Evolutionary conservation across 2,113 vertebrate species (phyloP).

Genomic region (Dipodomys stephensi): DNA sequence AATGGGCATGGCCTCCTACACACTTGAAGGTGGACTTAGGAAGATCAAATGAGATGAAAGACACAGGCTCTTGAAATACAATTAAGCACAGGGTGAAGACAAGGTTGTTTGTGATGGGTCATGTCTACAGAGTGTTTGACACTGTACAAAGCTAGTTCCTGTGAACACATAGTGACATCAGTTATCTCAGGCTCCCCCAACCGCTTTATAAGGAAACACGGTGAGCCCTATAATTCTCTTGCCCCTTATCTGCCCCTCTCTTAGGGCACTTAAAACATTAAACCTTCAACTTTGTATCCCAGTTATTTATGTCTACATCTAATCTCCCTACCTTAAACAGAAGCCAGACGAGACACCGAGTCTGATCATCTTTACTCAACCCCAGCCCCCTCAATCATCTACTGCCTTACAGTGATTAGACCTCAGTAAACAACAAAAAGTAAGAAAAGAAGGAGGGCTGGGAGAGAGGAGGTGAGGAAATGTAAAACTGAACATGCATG

Average conservation of each 20-base stretch:
- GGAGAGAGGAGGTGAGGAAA: neutral
- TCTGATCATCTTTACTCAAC: neutral
- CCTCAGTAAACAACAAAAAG: neutral
- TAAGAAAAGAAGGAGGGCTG: neutral
- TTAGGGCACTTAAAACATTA: conserved; percentile 42
- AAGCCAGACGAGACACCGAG: neutral
- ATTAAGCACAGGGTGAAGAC: neutral
- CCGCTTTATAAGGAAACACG: neutral
- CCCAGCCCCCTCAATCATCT: neutral
- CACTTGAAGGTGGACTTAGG: neutral
- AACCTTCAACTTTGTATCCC: conserved; percentile 49
- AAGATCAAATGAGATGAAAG: conserved; percentile 6
- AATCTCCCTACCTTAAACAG: conserved; percentile 51
- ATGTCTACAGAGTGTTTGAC: neutral
- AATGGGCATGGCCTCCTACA: neutral
- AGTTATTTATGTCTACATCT: conserved; percentile 48
- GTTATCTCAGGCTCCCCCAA: neutral
- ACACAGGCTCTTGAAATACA: neutral
- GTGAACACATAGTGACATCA: neutral
- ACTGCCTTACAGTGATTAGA: neutral
- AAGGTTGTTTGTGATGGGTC: conserved; percentile 3
- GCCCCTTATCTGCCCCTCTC: conserved; percentile 32
- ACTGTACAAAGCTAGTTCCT: neutral
- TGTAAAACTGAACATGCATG: neutral
- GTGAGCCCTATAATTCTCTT: neutral